Base-by-base conservation (phyloP, 2,888 invertebrate species). In the Drosophila monieri region DNA sequence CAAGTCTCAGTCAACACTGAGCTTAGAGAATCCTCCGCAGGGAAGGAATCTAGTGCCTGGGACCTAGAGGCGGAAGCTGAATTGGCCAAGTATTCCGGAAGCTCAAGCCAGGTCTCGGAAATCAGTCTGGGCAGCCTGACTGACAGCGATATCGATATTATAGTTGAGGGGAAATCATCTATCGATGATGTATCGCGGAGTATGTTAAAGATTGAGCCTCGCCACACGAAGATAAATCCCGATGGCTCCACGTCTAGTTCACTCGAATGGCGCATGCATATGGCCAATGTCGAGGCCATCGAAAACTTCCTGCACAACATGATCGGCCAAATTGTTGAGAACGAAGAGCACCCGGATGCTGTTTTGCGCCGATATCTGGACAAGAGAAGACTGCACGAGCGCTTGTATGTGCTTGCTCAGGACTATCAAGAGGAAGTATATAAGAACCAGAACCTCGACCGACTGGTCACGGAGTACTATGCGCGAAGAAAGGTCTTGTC, bases 341-440 rank as follows among this genome's bases (percentile, higher is more conserved):
- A 18, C 0, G 57, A 39, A 0, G 70, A 75, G 4, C 3, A 15
- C 1, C 1, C 32, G 1, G 0, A 6, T 0, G 15, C 4, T 2
- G 47, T 8, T 0, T 15, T 64, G 3, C 0, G 0, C 0, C 49
- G 12, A 0, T 0, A 35, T 0, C 46, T 80, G 0, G 78, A 84
- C 12, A 72, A 56, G 10, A 1, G 30, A 0, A 84, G 78, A 15
- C 3, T 56, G 0, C 6, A 14, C 0, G 2, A 47, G 1, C 49
- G 6, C 0, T n/a, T 84, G 1, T 0, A 3, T 0, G 0, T 6
- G 0, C 0, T 65, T 3, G 0, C 21, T 1, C 0, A 10, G 0
- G 1, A 48, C 3, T 14, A 51, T 0, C 5, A 2, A 0, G 21
- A 14, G 0, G 61, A 64, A 8, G 0, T 1, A 0, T 0, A 6